These are phyloP conservation scores for Chaetodon trifascialis DNA, from an alignment of 2,113 vertebrate species.

Conservation along the genomic window DNA sequence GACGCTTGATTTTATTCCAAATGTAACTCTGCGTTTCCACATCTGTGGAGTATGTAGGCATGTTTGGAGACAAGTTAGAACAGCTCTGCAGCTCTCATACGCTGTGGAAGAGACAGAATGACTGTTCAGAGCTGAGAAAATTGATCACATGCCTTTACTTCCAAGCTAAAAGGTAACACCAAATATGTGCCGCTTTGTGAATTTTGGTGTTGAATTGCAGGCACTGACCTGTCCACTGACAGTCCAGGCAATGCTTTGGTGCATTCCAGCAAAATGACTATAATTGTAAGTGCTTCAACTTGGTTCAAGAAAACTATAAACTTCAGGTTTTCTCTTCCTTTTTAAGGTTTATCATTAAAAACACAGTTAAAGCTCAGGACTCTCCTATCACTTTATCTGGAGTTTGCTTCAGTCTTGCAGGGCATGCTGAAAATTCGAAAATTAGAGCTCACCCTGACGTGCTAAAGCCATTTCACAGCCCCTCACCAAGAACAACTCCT, in stretches of 20 bases:
- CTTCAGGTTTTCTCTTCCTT: accelerated
- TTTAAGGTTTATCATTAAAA: not conserved
- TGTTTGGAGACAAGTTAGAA: slow-evolving; percentile 35
- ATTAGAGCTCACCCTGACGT: not conserved
- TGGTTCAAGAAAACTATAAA: not conserved
- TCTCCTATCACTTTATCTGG: not conserved
- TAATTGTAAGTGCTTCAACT: slow-evolving; percentile 26
- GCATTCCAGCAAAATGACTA: slow-evolving; percentile 35
- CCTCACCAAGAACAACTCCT: not conserved
- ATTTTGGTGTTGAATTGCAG: not conserved
- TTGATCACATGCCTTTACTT: not conserved
- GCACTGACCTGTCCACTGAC: not conserved
- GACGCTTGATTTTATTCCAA: not conserved
- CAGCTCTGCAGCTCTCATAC: slow-evolving; percentile 12
- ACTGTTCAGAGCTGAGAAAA: not conserved
- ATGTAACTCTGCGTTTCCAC: not conserved
- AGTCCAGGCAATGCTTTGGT: not conserved
- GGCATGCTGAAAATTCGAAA: not conserved
- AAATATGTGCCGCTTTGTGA: not conserved
- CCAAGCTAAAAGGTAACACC: not conserved
- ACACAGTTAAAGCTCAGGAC: not conserved
- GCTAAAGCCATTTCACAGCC: slow-evolving; percentile 20
- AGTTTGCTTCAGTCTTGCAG: not conserved
- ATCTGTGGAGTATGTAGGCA: not conserved
- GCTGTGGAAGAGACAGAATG: not conserved